Base-by-base conservation (phyloP, 2,113 vertebrate species). In the Pollimyrus isidori region DNA sequence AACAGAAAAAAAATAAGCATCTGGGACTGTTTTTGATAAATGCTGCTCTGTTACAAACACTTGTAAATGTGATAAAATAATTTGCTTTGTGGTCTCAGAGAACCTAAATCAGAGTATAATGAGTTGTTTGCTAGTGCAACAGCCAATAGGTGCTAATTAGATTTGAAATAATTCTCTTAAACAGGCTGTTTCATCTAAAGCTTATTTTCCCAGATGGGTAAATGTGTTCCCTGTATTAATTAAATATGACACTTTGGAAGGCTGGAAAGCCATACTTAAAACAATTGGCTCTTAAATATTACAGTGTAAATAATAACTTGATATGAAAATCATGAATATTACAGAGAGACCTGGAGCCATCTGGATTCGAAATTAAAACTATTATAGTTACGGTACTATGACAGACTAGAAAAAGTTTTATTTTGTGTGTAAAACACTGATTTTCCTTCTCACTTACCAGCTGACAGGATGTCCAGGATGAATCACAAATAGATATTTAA, bases 81-180 rank as follows among this genome's bases (percentile, higher is more conserved):
- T 93, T 92, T 90, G 92, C 89, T 91, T 90, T 92, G 84, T 90
- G 85, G 89, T 91, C 91, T 91, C 91, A 91, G 88, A 87, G 95
- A 96, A 96, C 94, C 95, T 94, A 96, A 96, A 96, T 91, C 95
- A 96, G 95, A 95, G 93, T 94, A 96, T 97, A 97, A 97, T 97
- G 95, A 96, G 95, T 96, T 96, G 95, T 96, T 97, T 97, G 95
- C 95, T 91, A 91, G 94, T 93, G 95, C 92, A 97, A 96, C 95
- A 96, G 95, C 96, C 96, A 97, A 97, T 97, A 96, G 96, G 97
- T 96, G 96, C 96, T 97, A 97, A 98, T 98, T 97, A 96, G 95
- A 96, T 95, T 96, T 97, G 94, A 96, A 96, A 93, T 94, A 96
- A 96, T 96, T 96, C 94, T 95, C 94, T 93, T 92, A 94, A 94